A percentile compares a stretch with the other conserved stretches of the same genome.
phyloP scores from a whole-genome alignment of 2,113 vertebrate species.

The Petrocephalus zakoni region DNA sequence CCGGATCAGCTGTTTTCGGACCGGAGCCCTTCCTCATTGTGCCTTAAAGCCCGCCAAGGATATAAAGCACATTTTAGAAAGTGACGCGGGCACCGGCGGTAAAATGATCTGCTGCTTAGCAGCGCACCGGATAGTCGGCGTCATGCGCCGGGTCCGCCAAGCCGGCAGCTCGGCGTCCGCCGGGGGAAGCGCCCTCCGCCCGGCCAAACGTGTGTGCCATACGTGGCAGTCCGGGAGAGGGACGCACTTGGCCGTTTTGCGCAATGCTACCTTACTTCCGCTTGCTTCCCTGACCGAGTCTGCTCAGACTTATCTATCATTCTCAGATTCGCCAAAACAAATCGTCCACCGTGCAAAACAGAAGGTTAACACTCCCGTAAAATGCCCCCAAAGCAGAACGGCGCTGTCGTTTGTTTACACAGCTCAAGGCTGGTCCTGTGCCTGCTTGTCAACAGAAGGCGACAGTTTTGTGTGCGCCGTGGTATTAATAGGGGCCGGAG shows the following conservation, averaged over 20 bases:
- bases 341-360: background rate
- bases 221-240: conserved; percentile 8
- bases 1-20: background rate
- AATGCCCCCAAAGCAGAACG: background rate
- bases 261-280: background rate
- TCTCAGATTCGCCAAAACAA: background rate
- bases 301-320: background rate
- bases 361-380: background rate
- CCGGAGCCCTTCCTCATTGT: background rate
- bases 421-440: background rate
- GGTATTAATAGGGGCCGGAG: background rate
- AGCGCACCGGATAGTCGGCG: background rate
- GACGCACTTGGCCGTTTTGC: background rate
- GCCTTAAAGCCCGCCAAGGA: background rate
- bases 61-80: background rate
- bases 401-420: background rate
- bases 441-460: background rate
- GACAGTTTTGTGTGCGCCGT: background rate
- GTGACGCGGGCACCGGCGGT: background rate
- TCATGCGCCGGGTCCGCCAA: background rate
- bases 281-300: background rate
- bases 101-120: background rate
- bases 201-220: background rate
- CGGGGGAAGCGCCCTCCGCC: background rate
- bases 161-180: background rate